Percentiles rank a stretch among this genome's conserved stretches.
These are phyloP conservation scores for Falco biarmicus DNA, from an alignment of 2,797 vertebrate genomes.

Conservation along the genomic window DNA sequence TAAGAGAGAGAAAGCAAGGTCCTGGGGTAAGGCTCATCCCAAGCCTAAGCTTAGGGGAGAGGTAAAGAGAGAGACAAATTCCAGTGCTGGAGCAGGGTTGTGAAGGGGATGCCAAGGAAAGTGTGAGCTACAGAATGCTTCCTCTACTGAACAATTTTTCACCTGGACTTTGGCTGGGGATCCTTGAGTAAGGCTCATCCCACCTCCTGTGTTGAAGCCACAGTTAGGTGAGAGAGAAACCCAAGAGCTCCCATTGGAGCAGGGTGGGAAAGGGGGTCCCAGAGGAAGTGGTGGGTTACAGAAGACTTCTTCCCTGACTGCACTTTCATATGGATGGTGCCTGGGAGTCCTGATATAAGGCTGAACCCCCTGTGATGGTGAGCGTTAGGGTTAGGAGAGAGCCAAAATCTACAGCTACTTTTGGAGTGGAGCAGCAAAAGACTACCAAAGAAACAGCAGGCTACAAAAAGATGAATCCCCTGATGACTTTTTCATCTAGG, in stretches of 20 bases:
- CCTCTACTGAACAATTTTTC: not conserved
- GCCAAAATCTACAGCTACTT: not conserved
- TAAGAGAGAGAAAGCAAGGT: not conserved
- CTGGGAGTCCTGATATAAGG: not conserved
- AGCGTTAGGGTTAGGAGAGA: not conserved
- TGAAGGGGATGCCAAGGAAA: not conserved
- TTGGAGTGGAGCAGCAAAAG: not conserved
- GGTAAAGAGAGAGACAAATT: not conserved
- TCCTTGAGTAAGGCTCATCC: not conserved
- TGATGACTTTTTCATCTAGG: not conserved
- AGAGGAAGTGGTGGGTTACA: not conserved
- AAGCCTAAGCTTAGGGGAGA: not conserved
- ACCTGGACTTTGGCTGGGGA: not conserved
- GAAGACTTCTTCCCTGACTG: not conserved
- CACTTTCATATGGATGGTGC: not conserved
- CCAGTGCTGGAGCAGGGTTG: not conserved
- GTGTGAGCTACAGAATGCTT: not conserved
- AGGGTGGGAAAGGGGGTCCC: not conserved
- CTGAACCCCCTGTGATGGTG: not conserved
- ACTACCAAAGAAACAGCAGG: not conserved
- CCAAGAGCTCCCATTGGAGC: not conserved
- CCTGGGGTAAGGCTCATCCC: not conserved
- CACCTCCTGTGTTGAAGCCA: not conserved
- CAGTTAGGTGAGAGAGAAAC: not conserved
- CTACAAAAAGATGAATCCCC: not conserved